Evolutionary conservation across 2,888 invertebrate species (phyloP), one percentile per base, ranked within the genome.

Genomic region (Germaria angustata): DNA sequence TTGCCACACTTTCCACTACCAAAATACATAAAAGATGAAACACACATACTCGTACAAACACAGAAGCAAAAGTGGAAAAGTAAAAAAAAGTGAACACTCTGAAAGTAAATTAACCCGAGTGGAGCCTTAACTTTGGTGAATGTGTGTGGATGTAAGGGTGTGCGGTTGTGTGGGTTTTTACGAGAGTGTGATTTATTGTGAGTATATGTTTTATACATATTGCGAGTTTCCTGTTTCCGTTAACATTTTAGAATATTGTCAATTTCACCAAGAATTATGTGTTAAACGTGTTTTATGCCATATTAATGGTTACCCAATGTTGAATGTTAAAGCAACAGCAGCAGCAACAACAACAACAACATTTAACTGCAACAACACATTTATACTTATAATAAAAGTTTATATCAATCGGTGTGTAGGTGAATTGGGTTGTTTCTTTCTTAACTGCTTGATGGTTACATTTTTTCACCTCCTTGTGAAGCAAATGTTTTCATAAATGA

Each of bases 161-260:
- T 17, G 24, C 39, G 59, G 9, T 13, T 53, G 39, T 51, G 15
- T 44, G 5, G 28, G 36, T 49, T 51, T 28, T 15, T 53, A 17
- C 28, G 9, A 24, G 59, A 13, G 22, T 49, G 59, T 69, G 68
- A 61, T 41, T 78, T 59, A 28, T 73, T 46, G 17, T 51, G 49
- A 57, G 46, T 72, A 57, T 61, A 57, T 72, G 66, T 66, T 79
- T 39, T 77, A 46, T 53, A 81, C 81, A 81, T 77, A 77, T 77
- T 73, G 71, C 80, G 78, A 82, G 84, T 82, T 80, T 82, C 84
- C 79, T 76, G 84, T 80, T 84, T 85, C 84, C 84, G 79, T 84
- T 82, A 85, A 84, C 80, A 84, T 85, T 85, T 85, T 85, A 84
- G 85, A 85, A 85, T 86, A 84, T 85, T 85, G 85, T 84, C 84